These are phyloP conservation scores for Crematogaster levior DNA, from an alignment of 2,888 invertebrate genomes.

Conservation along the genomic window DNA sequence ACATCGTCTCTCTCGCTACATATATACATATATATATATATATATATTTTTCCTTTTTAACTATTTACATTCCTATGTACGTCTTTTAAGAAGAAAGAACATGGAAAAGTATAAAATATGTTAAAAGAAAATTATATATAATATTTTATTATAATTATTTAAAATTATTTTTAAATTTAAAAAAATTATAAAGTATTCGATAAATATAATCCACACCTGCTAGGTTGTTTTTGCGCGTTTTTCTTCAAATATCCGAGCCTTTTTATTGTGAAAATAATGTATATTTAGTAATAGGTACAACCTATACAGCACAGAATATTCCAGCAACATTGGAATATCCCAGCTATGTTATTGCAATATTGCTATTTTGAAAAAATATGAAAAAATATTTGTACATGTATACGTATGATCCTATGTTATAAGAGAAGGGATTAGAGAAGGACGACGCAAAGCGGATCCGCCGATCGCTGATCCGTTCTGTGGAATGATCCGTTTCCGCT, in stretches of 20 bases:
- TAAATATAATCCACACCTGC: not conserved
- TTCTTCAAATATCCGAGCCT: not conserved
- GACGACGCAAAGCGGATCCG: not conserved
- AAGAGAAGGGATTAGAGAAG: not conserved
- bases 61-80: not conserved
- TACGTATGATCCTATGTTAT: not conserved
- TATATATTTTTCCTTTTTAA: slow-evolving; percentile 17
- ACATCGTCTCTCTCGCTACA: slow-evolving; percentile 25
- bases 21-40: no score
- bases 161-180: not conserved
- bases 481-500: not conserved
- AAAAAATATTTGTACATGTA: no score
- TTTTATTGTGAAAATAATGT: not conserved
- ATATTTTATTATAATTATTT: not conserved
- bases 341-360: no score
- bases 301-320: no score
- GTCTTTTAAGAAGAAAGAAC: not conserved
- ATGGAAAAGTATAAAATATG: not conserved
- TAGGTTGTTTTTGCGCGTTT: not conserved
- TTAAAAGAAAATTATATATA: not conserved
- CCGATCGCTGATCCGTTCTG: not conserved
- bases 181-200: not conserved
- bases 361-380: no score
- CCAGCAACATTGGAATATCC: no score
- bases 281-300: no score